Percentiles rank a stretch among this genome's conserved stretches.
phyloP scores from a whole-genome alignment of 2,113 vertebrate genomes.

The Phoenicopterus ruber region DNA sequence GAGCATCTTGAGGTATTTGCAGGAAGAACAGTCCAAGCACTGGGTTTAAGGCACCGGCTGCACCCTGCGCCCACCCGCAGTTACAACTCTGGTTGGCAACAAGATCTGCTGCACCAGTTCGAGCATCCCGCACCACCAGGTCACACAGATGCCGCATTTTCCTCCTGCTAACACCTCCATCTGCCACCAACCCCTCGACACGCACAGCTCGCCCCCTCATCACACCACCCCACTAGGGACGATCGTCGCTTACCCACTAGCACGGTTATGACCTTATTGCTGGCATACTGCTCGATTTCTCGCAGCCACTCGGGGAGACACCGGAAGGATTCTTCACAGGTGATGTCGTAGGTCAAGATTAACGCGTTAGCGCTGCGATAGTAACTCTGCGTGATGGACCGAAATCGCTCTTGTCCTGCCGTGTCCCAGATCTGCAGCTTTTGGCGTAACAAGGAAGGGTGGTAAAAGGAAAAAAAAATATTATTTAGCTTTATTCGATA shows the following conservation, averaged over 20 bases:
- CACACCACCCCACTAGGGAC: fast-evolving
- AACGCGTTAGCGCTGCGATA: slow-evolving; percentile 97
- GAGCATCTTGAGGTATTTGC: not conserved
- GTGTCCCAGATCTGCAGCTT: slow-evolving; percentile 99
- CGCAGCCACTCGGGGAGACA: slow-evolving; percentile 98
- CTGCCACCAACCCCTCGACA: not conserved
- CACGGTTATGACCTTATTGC: slow-evolving; percentile 97
- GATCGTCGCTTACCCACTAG: slow-evolving; percentile 85
- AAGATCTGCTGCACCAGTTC: not conserved
- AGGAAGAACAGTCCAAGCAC: not conserved
- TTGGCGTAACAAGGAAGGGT: not conserved
- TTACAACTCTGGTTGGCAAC: not conserved
- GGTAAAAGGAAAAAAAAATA: not conserved
- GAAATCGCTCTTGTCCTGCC: slow-evolving; percentile 95
- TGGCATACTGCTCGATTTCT: slow-evolving; percentile 98
- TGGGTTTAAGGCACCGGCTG: not conserved
- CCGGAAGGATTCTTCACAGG: slow-evolving; percentile 97
- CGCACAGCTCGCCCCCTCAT: not conserved
- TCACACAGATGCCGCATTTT: not conserved
- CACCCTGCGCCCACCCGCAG: not conserved
- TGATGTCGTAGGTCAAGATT: slow-evolving; percentile 98
- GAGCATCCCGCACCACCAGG: not conserved
- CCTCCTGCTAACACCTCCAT: not conserved
- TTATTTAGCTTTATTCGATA: not conserved
- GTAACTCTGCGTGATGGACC: slow-evolving; percentile 98